These are phyloP conservation scores for Benitochromis conjunctus DNA, from an alignment of 2,113 vertebrate species.

Conservation along the genomic window DNA sequence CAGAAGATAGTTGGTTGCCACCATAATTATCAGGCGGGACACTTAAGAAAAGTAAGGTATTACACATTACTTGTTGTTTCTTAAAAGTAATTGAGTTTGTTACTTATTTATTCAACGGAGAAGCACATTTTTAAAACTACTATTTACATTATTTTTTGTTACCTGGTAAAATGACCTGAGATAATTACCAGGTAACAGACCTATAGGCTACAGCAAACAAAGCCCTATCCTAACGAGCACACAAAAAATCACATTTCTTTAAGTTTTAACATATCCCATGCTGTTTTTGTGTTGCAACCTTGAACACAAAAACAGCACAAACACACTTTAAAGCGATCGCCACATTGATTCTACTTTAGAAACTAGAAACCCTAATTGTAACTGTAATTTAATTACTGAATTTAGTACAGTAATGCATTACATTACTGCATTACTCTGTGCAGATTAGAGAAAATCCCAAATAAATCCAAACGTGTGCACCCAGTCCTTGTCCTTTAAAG, in stretches of 20 bases:
- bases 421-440: not conserved
- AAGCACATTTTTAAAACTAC: not conserved
- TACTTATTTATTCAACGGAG: not conserved
- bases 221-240: not conserved
- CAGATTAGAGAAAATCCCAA: not conserved
- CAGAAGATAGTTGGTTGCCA: not conserved
- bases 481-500: not conserved
- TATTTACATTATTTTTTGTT: not conserved
- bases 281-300: not conserved
- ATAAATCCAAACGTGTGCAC: not conserved
- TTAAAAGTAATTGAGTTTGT: fast-evolving
- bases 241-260: not conserved
- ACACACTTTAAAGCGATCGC: not conserved
- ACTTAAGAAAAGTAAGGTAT: not conserved
- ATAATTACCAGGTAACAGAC: too few relatives aligned
- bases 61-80: not conserved
- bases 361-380: not conserved
- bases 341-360: not conserved
- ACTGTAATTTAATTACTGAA: not conserved
- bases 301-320: not conserved
- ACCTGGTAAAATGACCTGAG: too few relatives aligned
- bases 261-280: not conserved
- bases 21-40: not conserved
- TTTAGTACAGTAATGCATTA: not conserved
- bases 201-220: too few relatives aligned